Evolutionary conservation across 2,888 invertebrate genomes (phyloP), one percentile per base, ranked within the genome.

Genomic region (Agonopterix heracliana): DNA sequence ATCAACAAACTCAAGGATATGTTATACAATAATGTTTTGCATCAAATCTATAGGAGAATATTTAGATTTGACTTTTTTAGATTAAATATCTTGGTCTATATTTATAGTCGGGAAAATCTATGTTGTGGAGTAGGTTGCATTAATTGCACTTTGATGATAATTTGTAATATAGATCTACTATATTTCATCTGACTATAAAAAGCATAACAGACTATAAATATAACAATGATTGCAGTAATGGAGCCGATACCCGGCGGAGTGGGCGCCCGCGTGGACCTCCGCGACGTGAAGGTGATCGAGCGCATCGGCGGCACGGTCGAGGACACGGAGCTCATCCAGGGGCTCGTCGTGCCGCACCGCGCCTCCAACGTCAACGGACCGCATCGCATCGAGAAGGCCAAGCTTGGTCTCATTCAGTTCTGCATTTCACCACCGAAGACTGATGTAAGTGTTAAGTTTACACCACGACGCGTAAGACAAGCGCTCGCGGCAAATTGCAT

Each of bases 401-500:
- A 98, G 88, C 97, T 99, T 81, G 99, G 96, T 52, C 92, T 99
- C 11, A 99, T 99, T 60, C 99, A 99, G 82, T 99, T 99, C 85
- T 99, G 99, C 78, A 96, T 99, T 78, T 99, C 99, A 10, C 97
- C 99, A 47, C 99, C 99, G 7, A 99, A 99, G 89, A 99, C 99
- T 49, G 99, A 99, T 83, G 95, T 95, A 78, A 91, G 92, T 86
- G n/a, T 38, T 35, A 35, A 8, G 35, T 35, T n/a, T n/a, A n/a
- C n/a, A n/a, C n/a, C n/a, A n/a, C n/a, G n/a, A n/a, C n/a, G n/a
- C n/a, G n/a, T n/a, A n/a, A n/a, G n/a, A n/a, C n/a, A n/a, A n/a
- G n/a, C n/a, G n/a, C n/a, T n/a, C n/a, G n/a, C n/a, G n/a, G n/a
- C n/a, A n/a, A n/a, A n/a, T n/a, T n/a, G n/a, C n/a, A n/a, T n/a